Conservation (phyloP, 2,113 vertebrate genomes). For the Progne subis region DNA sequence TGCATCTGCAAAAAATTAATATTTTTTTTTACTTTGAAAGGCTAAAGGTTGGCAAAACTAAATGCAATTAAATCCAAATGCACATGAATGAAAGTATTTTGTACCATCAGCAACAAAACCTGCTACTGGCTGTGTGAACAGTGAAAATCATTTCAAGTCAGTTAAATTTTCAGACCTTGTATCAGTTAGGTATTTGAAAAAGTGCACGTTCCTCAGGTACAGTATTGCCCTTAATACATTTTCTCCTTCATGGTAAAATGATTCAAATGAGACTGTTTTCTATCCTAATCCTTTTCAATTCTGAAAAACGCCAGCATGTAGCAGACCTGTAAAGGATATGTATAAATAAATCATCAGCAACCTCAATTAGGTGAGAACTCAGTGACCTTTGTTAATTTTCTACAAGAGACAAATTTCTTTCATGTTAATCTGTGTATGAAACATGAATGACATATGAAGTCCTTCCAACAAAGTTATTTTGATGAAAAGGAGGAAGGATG, state of each 20-base stretch:
- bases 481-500: background rate
- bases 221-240: background rate
- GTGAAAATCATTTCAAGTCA: background rate
- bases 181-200: background rate
- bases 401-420: background rate
- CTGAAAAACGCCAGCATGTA: background rate
- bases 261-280: background rate
- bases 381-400: background rate
- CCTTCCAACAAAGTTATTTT: background rate
- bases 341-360: slow-evolving; percentile 6
- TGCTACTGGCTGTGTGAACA: background rate
- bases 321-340: background rate
- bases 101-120: background rate
- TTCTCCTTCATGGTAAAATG: background rate
- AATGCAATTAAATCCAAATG: background rate
- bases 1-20: background rate
- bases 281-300: background rate
- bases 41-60: background rate
- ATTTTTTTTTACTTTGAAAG: background rate
- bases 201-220: background rate
- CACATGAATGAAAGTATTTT: background rate
- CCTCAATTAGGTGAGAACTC: background rate
- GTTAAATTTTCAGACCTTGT: background rate
- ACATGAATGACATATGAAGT: background rate
- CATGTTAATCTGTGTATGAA: background rate